Evolutionary conservation across 2,888 invertebrate genomes (phyloP).

Genomic region (Myathropa florea): DNA sequence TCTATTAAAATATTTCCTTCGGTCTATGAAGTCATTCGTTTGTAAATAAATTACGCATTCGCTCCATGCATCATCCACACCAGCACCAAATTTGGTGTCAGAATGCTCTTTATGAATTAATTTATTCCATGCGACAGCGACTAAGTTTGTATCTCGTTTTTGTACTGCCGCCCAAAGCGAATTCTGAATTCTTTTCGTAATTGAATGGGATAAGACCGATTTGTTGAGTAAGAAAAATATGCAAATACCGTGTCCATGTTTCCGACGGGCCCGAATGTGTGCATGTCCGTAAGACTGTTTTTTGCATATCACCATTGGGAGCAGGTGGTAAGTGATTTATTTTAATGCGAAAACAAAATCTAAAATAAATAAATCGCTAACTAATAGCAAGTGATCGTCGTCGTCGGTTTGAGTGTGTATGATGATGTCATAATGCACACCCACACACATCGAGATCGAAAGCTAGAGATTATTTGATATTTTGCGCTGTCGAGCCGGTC

Average conservation of each 20-base stretch:
- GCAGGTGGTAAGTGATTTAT: conserved; percentile 41
- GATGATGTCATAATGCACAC: conserved; percentile 67
- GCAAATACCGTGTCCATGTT: neutral
- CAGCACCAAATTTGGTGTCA: conserved; percentile 50
- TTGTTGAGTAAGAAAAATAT: neutral
- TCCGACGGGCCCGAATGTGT: neutral
- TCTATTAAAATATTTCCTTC: neutral
- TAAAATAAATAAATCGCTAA: conserved; percentile 20
- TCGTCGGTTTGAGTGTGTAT: conserved; percentile 12
- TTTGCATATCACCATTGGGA: conserved; percentile 6
- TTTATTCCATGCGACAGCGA: conserved; percentile 31
- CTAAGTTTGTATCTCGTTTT: neutral
- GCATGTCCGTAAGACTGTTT: neutral
- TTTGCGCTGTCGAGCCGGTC: conserved; percentile 13
- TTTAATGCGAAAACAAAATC: conserved; percentile 10
- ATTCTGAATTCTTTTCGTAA: conserved; percentile 21
- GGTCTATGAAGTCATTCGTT: conserved; percentile 39
- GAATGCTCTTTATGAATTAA: conserved; percentile 46
- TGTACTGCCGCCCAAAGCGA: conserved; percentile 15
- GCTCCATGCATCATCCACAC: conserved; percentile 38
- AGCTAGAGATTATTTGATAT: conserved; percentile 43
- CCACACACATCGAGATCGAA: conserved; percentile 37
- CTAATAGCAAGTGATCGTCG: conserved; percentile 35
- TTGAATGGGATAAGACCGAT: conserved; percentile 16
- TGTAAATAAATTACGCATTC: conserved; percentile 49